Base-by-base conservation (phyloP, 1,140 invertebrate species). In the Andrena cerasifolii region DNA sequence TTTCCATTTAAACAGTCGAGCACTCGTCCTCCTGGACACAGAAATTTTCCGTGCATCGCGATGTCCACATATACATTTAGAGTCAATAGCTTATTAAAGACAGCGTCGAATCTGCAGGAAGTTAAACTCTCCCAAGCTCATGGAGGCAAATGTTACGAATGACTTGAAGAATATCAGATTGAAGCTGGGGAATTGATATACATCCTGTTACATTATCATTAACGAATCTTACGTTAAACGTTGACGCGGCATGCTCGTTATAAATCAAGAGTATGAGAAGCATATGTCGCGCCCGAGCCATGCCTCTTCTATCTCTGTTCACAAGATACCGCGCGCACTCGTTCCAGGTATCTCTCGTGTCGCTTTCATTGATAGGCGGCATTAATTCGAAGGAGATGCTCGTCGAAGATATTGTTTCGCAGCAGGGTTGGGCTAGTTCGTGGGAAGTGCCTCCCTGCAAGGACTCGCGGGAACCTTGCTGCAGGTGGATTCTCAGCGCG, bases 381-480 rank as follows among this genome's bases (percentile, higher is more conserved):
- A 8, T 51, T 43, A 53, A 43, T 24, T n/a, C 51, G 5, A 1
- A 28, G 8, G 26, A 53, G 65, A 70, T 77, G 4, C 59, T 53
- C 31, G 54, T 14, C 24, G 7, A 61, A 68, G 74, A 77, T 77
- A 77, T 61, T 43, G 74, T 43, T 61, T 61, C 3, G 66, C 43
- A 12, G 54, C 18, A 59, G 65, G 74, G 63, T 31, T 73, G n/a
- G 71, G 47, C 54, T 33, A 3, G 47, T 66, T 45, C 77, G 78
- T 84, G 82, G 68, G 82, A 84, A 84, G 43, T 49, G 47, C 24
- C 53, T 72, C 31, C 70, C 54, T 12, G 51, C 47, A 70, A 40
- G 70, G 68, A 79, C 59, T 79, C 82, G 66, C 81, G 82, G 81
- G 82, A 84, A 84, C 77, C 66, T 36, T 43, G 21, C 49, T 16